Evolutionary conservation across 1,140 invertebrate species (phyloP), one percentile per base, ranked within the genome.

Genomic region (Epicauta chinensis): DNA sequence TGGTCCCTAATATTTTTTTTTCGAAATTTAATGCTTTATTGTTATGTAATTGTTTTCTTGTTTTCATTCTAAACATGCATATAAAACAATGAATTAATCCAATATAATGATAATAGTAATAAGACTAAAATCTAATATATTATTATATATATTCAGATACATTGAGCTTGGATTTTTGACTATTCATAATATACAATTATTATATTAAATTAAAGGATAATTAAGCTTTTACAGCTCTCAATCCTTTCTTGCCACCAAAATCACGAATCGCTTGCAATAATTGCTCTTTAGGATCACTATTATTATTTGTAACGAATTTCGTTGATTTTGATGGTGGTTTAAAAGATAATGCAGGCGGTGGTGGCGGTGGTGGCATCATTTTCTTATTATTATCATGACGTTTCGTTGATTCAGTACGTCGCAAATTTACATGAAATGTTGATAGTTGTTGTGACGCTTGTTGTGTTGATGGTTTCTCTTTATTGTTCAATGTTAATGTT

Each of bases 181-280:
- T 60, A 60, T 43, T 29, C 4, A 43, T 7, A 16, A 43, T 54
- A 43, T 53, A 60, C 50, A 59, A 53, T 40, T 42, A 39, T 12
- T 7, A 42, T 31, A 42, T 7, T 16, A n/a, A n/a, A n/a, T n/a
- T n/a, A n/a, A n/a, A n/a, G n/a, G n/a, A 23, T 23, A 23, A 23
- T 59, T 53, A 67, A 14, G 47, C 56, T 60, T 65, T 75, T 59
- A 80, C 76, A 63, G 75, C 74, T 56, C 72, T 76, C 16, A 86
- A 66, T 16, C 74, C 75, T 40, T 73, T 72, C 37, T 73, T 74
- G 9, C 81, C 81, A 0, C 80, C 79, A 59, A 87, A 88, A 60
- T 77, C 81, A 54, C 84, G 71, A 53, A 90, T 89, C 6, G 84
- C 82, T n/a, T 81, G 76, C 58, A 90, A 66, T 5, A 90, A 67